phyloP scores from a whole-genome alignment of 2,888 invertebrate genomes.

The Carpatolechia fugitivella region DNA sequence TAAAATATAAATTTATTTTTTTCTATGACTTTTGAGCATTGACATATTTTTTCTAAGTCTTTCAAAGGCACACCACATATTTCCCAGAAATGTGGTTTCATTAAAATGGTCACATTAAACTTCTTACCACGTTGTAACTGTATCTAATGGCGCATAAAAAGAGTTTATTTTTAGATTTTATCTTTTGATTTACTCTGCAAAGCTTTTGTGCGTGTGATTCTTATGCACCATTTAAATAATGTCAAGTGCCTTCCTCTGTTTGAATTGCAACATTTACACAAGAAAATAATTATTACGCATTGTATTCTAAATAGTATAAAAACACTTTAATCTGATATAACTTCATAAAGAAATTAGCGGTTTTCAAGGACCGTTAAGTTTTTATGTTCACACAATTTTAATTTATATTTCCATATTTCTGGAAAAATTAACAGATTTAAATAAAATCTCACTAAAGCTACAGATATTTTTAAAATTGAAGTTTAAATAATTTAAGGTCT shows the following conservation, averaged over 20 bases:
- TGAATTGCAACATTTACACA: background rate
- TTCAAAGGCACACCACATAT: too few species aligned
- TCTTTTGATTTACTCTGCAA: conserved; percentile 24
- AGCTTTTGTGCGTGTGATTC: background rate
- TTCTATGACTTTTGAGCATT: too few species aligned
- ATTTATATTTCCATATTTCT: too few species aligned
- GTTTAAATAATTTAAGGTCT: too few species aligned
- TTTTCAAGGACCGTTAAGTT: too few species aligned
- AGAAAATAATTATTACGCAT: background rate
- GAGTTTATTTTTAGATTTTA: conserved; percentile 45
- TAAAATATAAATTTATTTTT: background rate
- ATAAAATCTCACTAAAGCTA: too few species aligned
- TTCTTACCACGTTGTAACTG: conserved; percentile 42
- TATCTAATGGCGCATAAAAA: conserved; percentile 46
- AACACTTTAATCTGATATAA: too few species aligned
- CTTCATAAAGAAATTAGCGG: too few species aligned
- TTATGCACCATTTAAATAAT: background rate
- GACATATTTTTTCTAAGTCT: too few species aligned
- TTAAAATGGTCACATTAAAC: conserved; percentile 40
- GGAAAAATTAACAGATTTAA: too few species aligned
- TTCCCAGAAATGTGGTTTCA: conserved; percentile 13
- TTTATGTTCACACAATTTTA: too few species aligned
- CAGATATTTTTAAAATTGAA: too few species aligned
- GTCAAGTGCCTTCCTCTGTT: background rate
- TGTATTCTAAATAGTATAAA: background rate